phyloP scores from a whole-genome alignment of 1,140 invertebrate species.

The Bacillus rossius region DNA sequence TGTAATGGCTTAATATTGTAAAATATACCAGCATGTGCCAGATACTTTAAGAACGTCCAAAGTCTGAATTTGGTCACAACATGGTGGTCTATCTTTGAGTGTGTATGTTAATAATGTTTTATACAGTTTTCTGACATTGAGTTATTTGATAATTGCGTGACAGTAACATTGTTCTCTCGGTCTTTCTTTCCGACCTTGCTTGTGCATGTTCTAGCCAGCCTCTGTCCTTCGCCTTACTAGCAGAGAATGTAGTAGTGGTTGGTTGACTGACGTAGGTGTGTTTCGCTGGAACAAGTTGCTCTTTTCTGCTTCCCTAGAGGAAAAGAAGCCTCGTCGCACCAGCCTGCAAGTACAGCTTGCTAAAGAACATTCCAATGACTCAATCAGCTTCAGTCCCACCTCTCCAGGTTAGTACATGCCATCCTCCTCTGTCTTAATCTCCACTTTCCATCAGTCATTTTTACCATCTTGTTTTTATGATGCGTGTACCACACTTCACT shows the following conservation, averaged over 20 bases:
- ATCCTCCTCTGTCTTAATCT: slow-evolving; percentile 1
- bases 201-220: neutral
- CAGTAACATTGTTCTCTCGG: too few species aligned
- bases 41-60: too few species aligned
- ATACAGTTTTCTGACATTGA: too few species aligned
- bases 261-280: slow-evolving; percentile 19
- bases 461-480: neutral
- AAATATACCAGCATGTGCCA: too few species aligned
- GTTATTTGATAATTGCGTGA: too few species aligned
- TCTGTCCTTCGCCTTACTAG: neutral
- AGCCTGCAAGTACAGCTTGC: slow-evolving; percentile 40
- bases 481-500: neutral
- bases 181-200: neutral
- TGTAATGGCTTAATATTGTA: too few species aligned
- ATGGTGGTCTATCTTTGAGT: too few species aligned
- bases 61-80: too few species aligned
- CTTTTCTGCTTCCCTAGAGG: slow-evolving; percentile 35
- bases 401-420: slow-evolving; percentile 42
- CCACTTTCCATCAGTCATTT: neutral
- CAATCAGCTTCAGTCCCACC: slow-evolving; percentile 45
- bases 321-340: slow-evolving; percentile 38
- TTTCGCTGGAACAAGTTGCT: slow-evolving; percentile 27
- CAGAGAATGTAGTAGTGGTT: slow-evolving; percentile 14
- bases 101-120: too few species aligned
- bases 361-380: slow-evolving; percentile 47